Percentiles rank a stretch among this genome's conserved stretches.
Conservation (phyloP, 2,113 vertebrate species). For the Thamnaconus septentrionalis region DNA sequence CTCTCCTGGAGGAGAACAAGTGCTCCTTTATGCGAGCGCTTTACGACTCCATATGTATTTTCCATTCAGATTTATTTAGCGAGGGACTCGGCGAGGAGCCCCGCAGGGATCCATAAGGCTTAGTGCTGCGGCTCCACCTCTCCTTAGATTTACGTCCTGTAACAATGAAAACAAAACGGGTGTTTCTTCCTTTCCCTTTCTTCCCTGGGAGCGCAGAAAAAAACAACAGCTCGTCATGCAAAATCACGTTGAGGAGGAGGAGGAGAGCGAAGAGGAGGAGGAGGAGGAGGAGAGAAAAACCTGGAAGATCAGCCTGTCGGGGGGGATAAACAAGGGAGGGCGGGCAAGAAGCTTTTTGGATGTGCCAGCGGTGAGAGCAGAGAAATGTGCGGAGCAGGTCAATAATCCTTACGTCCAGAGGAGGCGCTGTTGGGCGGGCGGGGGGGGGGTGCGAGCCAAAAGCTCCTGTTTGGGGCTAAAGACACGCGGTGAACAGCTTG, state of each 20-base stretch:
- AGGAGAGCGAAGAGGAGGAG: constrained; percentile 11
- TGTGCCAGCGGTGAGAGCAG: too few relatives aligned
- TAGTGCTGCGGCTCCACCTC: constrained; percentile 68
- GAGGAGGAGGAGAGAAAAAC: too few relatives aligned
- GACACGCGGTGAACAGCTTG: neutral
- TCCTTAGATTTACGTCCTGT: constrained; percentile 74
- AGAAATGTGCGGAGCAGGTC: too few relatives aligned
- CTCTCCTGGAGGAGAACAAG: constrained; percentile 67
- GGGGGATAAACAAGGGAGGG: too few relatives aligned
- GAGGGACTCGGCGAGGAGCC: constrained; percentile 55
- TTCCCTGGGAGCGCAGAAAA: constrained; percentile 69
- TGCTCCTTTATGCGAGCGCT: constrained; percentile 68
- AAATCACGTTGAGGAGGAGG: constrained; percentile 13
- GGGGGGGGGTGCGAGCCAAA: too few relatives aligned
- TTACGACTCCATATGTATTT: constrained; percentile 79
- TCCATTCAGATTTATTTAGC: constrained; percentile 79
- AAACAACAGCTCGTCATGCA: constrained; percentile 47
- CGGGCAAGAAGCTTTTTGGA: too few relatives aligned
- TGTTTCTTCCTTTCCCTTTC: constrained; percentile 42
- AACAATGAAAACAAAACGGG: constrained; percentile 76
- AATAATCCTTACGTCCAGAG: too few relatives aligned
- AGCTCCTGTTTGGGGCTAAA: too few relatives aligned
- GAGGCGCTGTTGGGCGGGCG: too few relatives aligned
- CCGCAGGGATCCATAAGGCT: constrained; percentile 70
- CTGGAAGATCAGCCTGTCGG: too few relatives aligned